Base-by-base conservation (phyloP, 2,888 invertebrate species). In the Drosophila buzzatii region DNA sequence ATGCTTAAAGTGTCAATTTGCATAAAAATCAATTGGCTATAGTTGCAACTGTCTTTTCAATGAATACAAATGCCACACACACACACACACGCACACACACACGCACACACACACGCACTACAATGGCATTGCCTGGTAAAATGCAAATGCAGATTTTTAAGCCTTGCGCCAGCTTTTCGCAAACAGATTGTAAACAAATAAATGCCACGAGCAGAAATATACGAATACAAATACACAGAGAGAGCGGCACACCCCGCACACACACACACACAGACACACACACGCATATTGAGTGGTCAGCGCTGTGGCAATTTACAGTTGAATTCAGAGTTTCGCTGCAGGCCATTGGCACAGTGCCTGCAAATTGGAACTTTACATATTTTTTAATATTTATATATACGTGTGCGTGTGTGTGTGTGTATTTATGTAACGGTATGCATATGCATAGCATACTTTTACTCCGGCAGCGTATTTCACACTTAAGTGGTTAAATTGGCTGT, bases 401-500 rank as follows among this genome's bases (percentile, higher is more conserved):
- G 9, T 59, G 31, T 55, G 16, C 59, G 35, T 65, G 27, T 70
- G 10, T 59, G 14, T 64, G 51, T 70, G 37, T 37, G 37, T 37
- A 37, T 37, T 37, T 37, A 37, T 37, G 37, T 37, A 39, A 39
- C 37, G 37, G 55, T 37, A 62, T 78, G 58, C 64, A 75, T 75
- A 69, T 68, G 80, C 65, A 70, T 68, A 63, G 72, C 65, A 67
- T 66, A 72, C 27, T 58, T 62, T 65, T 60, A 59, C 72, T 65
- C 61, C 55, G 70, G 71, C 76, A 82, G 79, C 86, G 81, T 85
- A 86, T 85, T 85, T 84, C 82, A 79, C 85, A 88, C 85, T 89
- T 89, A 89, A 90, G 85, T 86, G 87, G 87, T 90, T 90, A 89
- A 89, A 89, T 89, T 88, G 89, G 86, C 87, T 86, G 89, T 86